Percentiles rank a stretch among this genome's conserved stretches.
These are phyloP conservation scores for Oophaga sylvatica DNA, from an alignment of 2,797 vertebrate genomes.

Conservation along the genomic window DNA sequence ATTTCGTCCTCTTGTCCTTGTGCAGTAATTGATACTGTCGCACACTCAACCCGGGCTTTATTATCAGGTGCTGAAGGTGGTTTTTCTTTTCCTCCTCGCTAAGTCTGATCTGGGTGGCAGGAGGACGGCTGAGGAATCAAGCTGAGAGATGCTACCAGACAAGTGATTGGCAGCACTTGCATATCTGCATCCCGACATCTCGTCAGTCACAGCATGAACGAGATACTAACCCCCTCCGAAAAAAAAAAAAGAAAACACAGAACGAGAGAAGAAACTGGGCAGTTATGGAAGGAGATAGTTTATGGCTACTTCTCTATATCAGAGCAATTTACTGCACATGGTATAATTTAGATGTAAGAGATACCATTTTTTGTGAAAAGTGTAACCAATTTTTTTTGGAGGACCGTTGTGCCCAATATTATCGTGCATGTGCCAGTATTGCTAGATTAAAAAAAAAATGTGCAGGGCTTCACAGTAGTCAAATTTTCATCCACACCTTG, in stretches of 20 bases:
- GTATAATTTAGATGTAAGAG: neutral
- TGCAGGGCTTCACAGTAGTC: too few relatives aligned
- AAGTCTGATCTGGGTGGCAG: conserved; percentile 44
- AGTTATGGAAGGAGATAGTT: neutral
- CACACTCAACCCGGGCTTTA: conserved; percentile 23
- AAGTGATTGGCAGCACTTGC: conserved; percentile 30
- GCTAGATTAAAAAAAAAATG: too few relatives aligned
- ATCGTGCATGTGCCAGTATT: too few relatives aligned
- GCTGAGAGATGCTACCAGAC: conserved; percentile 11
- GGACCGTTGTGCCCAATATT: neutral
- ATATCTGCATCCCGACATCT: conserved; percentile 15
- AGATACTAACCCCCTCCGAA: conserved; percentile 15
- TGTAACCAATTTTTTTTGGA: neutral
- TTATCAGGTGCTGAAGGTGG: conserved; percentile 45
- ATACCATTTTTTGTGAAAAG: neutral
- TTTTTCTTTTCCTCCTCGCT: conserved; percentile 21
- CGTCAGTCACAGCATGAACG: conserved; percentile 25
- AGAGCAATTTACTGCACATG: neutral
- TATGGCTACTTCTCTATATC: neutral
- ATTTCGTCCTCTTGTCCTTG: conserved; percentile 49
- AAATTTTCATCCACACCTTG: too few relatives aligned
- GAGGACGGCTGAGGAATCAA: conserved; percentile 27
- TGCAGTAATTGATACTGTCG: conserved; percentile 54
- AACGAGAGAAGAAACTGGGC: neutral
- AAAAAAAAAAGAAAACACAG: neutral